Percentiles rank a stretch among this genome's conserved stretches.
Conservation (phyloP, 2,888 invertebrate genomes). For the Polia nebulosa region DNA sequence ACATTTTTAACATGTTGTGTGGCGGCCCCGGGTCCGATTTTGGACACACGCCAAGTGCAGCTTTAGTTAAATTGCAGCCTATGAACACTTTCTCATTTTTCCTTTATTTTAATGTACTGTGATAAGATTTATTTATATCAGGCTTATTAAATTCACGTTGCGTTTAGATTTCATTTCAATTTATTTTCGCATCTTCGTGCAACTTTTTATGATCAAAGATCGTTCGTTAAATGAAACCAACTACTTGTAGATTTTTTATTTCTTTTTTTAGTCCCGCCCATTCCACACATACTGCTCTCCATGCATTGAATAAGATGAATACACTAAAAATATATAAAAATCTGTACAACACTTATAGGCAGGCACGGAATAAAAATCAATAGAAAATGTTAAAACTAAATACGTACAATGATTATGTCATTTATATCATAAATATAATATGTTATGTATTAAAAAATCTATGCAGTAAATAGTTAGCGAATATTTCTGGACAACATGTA, state of each 20-base stretch:
- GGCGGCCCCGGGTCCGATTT: not conserved
- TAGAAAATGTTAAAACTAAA: constrained; percentile 1
- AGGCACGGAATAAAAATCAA: not conserved
- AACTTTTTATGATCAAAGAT: not conserved
- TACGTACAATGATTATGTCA: constrained; percentile 23
- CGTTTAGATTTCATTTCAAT: not conserved
- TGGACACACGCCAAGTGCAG: not conserved
- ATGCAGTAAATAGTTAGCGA: constrained; percentile 47
- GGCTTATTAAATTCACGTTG: not conserved
- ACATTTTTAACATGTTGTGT: too few relatives aligned
- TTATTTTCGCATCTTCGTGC: not conserved
- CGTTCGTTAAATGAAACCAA: too few relatives aligned
- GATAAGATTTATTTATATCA: not conserved
- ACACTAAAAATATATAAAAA: constrained; percentile 41
- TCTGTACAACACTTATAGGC: constrained; percentile 42
- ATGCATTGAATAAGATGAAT: constrained; percentile 6
- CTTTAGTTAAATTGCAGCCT: not conserved
- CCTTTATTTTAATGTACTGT: not conserved
- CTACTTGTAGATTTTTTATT: too few relatives aligned
- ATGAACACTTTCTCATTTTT: too few relatives aligned
- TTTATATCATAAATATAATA: constrained; percentile 22
- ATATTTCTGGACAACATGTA: constrained; percentile 56
- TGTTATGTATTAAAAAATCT: constrained; percentile 26
- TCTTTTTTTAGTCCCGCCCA: constrained; percentile 5
- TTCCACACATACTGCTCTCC: not conserved